Evolutionary conservation across 2,797 vertebrate species (phyloP).

Genomic region (Lutjanus campechanus): DNA sequence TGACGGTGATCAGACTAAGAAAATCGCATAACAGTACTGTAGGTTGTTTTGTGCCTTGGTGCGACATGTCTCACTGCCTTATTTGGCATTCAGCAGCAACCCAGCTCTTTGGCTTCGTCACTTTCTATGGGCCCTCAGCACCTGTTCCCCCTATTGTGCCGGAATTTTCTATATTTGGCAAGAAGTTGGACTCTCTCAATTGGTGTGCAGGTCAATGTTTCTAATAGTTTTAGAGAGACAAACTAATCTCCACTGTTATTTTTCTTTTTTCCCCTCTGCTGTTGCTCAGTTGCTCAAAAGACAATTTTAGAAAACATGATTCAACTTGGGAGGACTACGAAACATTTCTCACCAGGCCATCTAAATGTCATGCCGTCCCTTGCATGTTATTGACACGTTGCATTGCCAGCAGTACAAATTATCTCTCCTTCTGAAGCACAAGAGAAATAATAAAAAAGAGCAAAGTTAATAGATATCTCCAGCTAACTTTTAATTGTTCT

Average conservation of each 20-base stretch:
- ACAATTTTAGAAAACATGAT: slow-evolving; percentile 71
- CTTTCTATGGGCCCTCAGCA: slow-evolving; percentile 83
- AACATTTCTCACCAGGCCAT: slow-evolving; percentile 71
- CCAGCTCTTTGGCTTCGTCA: slow-evolving; percentile 73
- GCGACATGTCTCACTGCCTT: slow-evolving; percentile 81
- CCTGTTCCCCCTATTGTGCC: slow-evolving; percentile 87
- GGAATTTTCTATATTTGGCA: slow-evolving; percentile 90
- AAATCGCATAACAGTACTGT: slow-evolving; percentile 61
- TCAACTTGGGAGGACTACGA: slow-evolving; percentile 68
- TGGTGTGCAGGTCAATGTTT: slow-evolving; percentile 74
- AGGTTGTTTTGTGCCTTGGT: slow-evolving; percentile 75
- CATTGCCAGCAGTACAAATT: slow-evolving; percentile 68
- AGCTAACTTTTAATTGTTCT: slow-evolving; percentile 86
- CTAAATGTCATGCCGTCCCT: slow-evolving; percentile 75
- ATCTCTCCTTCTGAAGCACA: slow-evolving; percentile 69
- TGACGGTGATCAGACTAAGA: slow-evolving; percentile 61
- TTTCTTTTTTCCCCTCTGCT: slow-evolving; percentile 4
- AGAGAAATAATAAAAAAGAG: slow-evolving; percentile 73
- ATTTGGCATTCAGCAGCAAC: slow-evolving; percentile 85
- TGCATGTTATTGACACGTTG: slow-evolving; percentile 71
- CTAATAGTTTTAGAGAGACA: slow-evolving; percentile 43
- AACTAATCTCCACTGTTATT: slow-evolving; percentile 32
- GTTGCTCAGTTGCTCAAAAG: slow-evolving; percentile 43
- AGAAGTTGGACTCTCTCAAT: slow-evolving; percentile 78
- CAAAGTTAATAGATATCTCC: slow-evolving; percentile 85